Percentiles rank a stretch among this genome's conserved stretches.
Evolutionary conservation across 2,113 vertebrate genomes (phyloP).

Genomic region (Sinocyclocheilus anophthalmus): DNA sequence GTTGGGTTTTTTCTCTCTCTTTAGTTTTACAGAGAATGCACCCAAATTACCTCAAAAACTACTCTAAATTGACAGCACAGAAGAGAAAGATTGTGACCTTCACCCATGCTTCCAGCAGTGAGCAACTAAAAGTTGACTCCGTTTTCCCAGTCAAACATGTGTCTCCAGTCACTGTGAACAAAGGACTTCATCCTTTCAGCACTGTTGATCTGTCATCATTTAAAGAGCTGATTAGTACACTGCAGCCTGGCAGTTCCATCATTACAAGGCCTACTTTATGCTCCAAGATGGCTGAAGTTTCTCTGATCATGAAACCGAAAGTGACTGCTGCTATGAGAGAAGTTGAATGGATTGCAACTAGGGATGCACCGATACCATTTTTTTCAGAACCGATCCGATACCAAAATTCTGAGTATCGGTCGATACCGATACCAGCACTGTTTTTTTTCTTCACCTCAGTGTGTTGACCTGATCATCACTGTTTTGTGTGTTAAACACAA

Average conservation of each 20-base stretch:
- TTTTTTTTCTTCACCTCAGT: no score
- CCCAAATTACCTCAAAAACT: no score
- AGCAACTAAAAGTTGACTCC: slow-evolving; percentile 8
- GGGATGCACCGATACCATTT: no score
- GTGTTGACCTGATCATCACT: no score
- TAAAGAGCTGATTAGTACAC: slow-evolving; percentile 24
- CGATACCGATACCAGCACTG: no score
- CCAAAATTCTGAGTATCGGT: no score
- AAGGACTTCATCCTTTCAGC: slow-evolving; percentile 19
- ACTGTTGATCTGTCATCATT: slow-evolving; percentile 13
- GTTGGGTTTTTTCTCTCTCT: no score
- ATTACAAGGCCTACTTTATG: background rate
- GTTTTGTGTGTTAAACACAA: no score
- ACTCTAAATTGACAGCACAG: no score
- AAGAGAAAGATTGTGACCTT: background rate
- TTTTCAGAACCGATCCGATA: no score
- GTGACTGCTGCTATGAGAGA: slow-evolving; percentile 23
- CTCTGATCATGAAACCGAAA: slow-evolving; percentile 9
- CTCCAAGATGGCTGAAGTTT: background rate
- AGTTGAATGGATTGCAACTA: background rate
- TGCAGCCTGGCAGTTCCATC: background rate
- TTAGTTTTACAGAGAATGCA: no score
- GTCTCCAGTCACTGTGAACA: slow-evolving; percentile 6
- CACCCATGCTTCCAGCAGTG: background rate
- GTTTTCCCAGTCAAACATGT: slow-evolving; percentile 12